Evolutionary conservation across 2,797 vertebrate species (phyloP).

Genomic region (Acanthis flammea): DNA sequence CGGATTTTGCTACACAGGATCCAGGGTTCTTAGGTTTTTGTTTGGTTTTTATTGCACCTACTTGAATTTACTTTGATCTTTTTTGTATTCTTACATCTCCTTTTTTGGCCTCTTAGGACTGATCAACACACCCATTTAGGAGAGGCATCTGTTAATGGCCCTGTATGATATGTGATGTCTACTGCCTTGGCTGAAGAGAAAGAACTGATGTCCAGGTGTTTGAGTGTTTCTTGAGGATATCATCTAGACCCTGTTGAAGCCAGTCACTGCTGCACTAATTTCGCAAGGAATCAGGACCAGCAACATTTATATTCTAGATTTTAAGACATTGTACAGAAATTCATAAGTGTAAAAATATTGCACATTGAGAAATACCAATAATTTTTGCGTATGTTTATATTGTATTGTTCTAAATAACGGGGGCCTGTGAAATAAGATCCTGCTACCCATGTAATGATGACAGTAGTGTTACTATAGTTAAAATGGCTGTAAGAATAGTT

Average conservation of each 20-base stretch:
- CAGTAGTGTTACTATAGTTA: conserved; percentile 93
- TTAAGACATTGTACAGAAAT: conserved; percentile 92
- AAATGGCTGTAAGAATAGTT: conserved; percentile 99
- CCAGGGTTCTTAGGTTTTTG: background rate
- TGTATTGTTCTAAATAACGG: conserved; percentile 92
- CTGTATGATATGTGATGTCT: conserved; percentile 83
- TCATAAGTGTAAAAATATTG: conserved; percentile 83
- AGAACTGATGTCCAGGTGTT: conserved; percentile 74
- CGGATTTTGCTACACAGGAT: rapidly evolving
- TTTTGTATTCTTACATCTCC: background rate
- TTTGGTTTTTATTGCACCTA: background rate
- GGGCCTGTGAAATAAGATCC: conserved; percentile 88
- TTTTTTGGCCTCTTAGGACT: conserved; percentile 73
- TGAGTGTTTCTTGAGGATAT: conserved; percentile 73
- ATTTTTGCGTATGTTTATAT: conserved; percentile 97
- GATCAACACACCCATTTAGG: conserved; percentile 79
- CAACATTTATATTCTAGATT: conserved; percentile 89
- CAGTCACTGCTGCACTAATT: conserved; percentile 82
- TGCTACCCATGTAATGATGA: conserved; percentile 89
- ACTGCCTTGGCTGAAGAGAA: conserved; percentile 79
- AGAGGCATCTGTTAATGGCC: conserved; percentile 87
- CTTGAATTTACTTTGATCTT: background rate
- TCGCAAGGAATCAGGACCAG: conserved; percentile 94
- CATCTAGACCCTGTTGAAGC: conserved; percentile 74
- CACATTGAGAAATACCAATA: conserved; percentile 89